Percentiles rank a stretch among this genome's conserved stretches.
Conservation (phyloP, 2,113 vertebrate genomes). For the Tragelaphus scriptus region DNA sequence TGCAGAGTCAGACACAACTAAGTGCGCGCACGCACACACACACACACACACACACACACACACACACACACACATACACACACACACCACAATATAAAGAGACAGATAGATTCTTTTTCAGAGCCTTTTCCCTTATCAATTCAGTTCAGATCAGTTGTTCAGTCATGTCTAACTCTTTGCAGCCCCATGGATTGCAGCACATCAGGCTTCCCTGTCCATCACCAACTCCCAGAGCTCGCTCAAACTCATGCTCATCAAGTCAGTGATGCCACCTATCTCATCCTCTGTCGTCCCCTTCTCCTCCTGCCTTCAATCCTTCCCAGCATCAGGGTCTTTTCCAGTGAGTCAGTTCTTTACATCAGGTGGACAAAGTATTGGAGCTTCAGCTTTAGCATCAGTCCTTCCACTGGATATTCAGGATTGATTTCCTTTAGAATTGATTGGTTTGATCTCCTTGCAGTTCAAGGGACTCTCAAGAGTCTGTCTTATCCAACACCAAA, state of each 20-base stretch:
- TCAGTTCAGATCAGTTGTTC: background rate
- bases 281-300: background rate
- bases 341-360: background rate
- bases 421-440: background rate
- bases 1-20: background rate
- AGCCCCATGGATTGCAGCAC: background rate
- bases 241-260: background rate
- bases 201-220: background rate
- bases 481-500: background rate
- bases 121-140: background rate
- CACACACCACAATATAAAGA: background rate
- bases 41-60: no score
- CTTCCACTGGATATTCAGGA: background rate
- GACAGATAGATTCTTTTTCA: background rate
- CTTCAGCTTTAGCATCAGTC: background rate
- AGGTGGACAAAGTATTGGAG: background rate
- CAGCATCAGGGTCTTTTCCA: background rate
- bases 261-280: background rate
- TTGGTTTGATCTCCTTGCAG: background rate
- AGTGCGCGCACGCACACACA: fast-evolving
- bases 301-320: background rate
- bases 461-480: background rate
- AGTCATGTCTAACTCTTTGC: background rate
- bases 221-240: background rate
- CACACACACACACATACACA: background rate